Conservation (phyloP, 2,797 vertebrate species). For the Neosalanx taihuensis region DNA sequence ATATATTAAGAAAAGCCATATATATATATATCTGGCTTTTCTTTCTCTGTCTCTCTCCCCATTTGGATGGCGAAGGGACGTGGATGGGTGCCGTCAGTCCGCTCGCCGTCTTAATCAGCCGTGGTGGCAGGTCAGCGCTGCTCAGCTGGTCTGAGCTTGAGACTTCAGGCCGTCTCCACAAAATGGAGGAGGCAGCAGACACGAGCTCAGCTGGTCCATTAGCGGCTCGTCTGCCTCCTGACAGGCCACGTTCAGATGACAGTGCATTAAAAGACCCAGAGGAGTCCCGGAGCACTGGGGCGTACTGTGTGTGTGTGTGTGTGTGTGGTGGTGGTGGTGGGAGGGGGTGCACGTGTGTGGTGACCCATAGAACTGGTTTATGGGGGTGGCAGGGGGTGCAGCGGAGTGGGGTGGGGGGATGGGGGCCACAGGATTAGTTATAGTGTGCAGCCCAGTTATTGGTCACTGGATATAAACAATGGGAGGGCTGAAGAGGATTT, state of each 20-base stretch:
- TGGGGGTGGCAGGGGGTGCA: constrained; percentile 51
- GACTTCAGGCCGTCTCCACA: constrained; percentile 62
- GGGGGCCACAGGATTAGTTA: constrained; percentile 67
- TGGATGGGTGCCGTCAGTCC: background rate
- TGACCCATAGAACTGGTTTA: constrained; percentile 64
- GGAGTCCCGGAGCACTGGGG: constrained; percentile 60
- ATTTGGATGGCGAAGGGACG: background rate
- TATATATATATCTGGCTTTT: too few species aligned
- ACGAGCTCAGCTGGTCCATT: constrained; percentile 76
- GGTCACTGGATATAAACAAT: constrained; percentile 77
- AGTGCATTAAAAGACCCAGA: constrained; percentile 70
- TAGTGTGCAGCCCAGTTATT: constrained; percentile 71
- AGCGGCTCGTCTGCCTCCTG: constrained; percentile 68
- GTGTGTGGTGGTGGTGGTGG: constrained; percentile 16
- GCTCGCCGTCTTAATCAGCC: constrained; percentile 30
- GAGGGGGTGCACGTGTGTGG: constrained; percentile 35
- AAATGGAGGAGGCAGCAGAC: constrained; percentile 73
- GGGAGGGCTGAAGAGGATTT: constrained; percentile 75
- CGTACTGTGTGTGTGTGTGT: constrained; percentile 49
- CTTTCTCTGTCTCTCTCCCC: too few species aligned
- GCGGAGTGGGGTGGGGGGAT: constrained; percentile 52
- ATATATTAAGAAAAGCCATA: too few species aligned
- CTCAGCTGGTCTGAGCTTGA: constrained; percentile 67
- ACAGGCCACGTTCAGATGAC: constrained; percentile 72
- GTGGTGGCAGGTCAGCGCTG: constrained; percentile 33